A percentile compares a stretch with the other conserved stretches of the same genome.
Evolutionary conservation across 2,888 invertebrate genomes (phyloP).

Genomic region (Cancer borealis): DNA sequence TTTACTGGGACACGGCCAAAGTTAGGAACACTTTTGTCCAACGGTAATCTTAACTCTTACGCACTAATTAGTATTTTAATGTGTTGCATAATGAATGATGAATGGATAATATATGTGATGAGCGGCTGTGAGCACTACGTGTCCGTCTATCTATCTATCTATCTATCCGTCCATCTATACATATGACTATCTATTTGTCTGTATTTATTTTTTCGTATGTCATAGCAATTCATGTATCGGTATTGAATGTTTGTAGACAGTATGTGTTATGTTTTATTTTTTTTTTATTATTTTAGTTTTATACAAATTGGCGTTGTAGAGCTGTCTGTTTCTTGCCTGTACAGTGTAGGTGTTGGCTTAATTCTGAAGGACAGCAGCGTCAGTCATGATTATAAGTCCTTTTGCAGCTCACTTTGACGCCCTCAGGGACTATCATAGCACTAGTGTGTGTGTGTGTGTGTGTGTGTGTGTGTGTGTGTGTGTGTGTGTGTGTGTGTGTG

Average conservation of each 20-base stretch:
- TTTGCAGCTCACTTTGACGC: background rate
- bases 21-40: background rate
- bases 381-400: background rate
- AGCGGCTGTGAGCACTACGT: background rate
- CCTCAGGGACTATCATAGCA: background rate
- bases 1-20: background rate
- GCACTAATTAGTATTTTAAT: background rate
- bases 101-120: background rate
- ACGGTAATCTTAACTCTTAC: background rate
- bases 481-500: slow-evolving; percentile 26
- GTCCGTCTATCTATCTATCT: too few relatives aligned
- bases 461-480: slow-evolving; percentile 22
- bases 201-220: too few relatives aligned
- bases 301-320: too few relatives aligned
- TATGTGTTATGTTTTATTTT: too few relatives aligned
- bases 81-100: background rate
- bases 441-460: slow-evolving; percentile 12
- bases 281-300: too few relatives aligned
- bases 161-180: too few relatives aligned
- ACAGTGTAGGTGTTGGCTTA: too few relatives aligned
- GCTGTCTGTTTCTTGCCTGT: too few relatives aligned
- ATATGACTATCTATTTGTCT: too few relatives aligned
- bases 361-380: too few relatives aligned
- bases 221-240: too few relatives aligned
- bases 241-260: too few relatives aligned